These are phyloP conservation scores for Dreissena rostriformis DNA, from an alignment of 1,140 invertebrate genomes.

Conservation along the genomic window DNA sequence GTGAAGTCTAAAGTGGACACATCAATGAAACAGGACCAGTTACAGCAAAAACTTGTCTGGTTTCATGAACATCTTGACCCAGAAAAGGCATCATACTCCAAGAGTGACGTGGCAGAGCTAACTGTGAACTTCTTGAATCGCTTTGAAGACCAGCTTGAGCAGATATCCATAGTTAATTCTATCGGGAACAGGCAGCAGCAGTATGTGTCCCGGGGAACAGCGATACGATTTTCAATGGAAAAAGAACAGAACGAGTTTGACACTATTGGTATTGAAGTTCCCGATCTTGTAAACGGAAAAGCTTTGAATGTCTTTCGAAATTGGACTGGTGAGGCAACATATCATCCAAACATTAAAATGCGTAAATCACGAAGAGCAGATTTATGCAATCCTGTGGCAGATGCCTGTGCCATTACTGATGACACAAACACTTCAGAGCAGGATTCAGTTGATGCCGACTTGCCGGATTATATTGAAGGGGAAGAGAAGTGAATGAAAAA, in stretches of 20 bases:
- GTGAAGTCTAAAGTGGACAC: constrained; percentile 57
- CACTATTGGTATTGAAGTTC: constrained; percentile 72
- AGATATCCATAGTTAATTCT: constrained; percentile 73
- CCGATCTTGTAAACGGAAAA: constrained; percentile 72
- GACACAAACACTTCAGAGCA: neutral
- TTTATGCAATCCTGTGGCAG: constrained; percentile 24
- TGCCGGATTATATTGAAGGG: constrained; percentile 27
- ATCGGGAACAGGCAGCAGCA: constrained; percentile 69
- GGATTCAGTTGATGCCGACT: neutral
- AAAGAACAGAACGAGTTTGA: constrained; percentile 71
- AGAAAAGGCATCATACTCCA: constrained; percentile 65
- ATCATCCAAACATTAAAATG: constrained; percentile 71
- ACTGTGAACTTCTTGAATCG: constrained; percentile 64
- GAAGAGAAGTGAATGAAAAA: neutral
- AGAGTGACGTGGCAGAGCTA: constrained; percentile 65
- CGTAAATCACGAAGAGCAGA: constrained; percentile 64
- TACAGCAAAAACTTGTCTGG: constrained; percentile 72
- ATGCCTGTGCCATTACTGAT: neutral
- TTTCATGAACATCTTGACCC: constrained; percentile 64
- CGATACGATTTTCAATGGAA: constrained; percentile 70
- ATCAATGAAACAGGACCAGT: constrained; percentile 64
- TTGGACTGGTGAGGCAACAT: constrained; percentile 73
- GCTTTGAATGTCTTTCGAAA: constrained; percentile 66
- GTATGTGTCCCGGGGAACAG: constrained; percentile 66
- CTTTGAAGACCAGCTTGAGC: constrained; percentile 75